Percentiles rank a stretch among this genome's conserved stretches.
phyloP scores from a whole-genome alignment of 1,140 invertebrate species.

The Drosophila bocki region DNA sequence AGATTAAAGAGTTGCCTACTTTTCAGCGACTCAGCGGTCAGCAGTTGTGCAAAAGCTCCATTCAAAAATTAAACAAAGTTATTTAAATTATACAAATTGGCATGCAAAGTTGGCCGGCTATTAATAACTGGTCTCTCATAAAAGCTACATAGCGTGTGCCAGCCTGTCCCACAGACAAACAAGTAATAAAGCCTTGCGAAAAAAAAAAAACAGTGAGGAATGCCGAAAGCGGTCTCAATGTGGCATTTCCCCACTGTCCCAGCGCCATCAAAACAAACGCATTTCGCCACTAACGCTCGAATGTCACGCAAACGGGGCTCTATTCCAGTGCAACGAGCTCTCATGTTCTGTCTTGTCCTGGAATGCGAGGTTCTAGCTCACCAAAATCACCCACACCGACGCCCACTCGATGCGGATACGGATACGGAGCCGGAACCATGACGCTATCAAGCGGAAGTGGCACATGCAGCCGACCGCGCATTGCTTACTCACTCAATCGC shows the following conservation, averaged over 20 bases:
- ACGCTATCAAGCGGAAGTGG: conserved; percentile 82
- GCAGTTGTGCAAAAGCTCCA: conserved; percentile 6
- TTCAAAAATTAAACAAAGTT: conserved; percentile 52
- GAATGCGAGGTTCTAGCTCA: conserved; percentile 37
- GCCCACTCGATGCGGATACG: conserved; percentile 62
- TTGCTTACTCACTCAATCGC: conserved; percentile 72
- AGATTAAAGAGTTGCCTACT: conserved; percentile 46
- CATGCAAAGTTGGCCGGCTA: conserved; percentile 33
- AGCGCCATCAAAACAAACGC: conserved; percentile 64
- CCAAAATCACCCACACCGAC: conserved; percentile 3
- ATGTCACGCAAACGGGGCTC: conserved; percentile 71
- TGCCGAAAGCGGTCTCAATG: conserved; percentile 51
- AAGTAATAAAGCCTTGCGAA: conserved; percentile 54
- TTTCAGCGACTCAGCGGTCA: conserved; percentile 22
- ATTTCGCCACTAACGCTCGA: conserved; percentile 67
- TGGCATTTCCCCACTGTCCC: conserved; percentile 58
- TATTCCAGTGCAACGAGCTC: conserved; percentile 39
- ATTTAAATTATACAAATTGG: conserved; percentile 53
- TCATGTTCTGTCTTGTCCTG: conserved; percentile 6
- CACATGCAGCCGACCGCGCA: conserved; percentile 74
- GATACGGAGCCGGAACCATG: conserved; percentile 67
- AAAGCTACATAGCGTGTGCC: conserved; percentile 29
- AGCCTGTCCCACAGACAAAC: conserved; percentile 53
- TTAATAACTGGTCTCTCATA: conserved; percentile 33
- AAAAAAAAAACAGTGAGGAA: conserved; percentile 15